Conservation (phyloP, 2,113 vertebrate genomes). For the Cisticola juncidis region DNA sequence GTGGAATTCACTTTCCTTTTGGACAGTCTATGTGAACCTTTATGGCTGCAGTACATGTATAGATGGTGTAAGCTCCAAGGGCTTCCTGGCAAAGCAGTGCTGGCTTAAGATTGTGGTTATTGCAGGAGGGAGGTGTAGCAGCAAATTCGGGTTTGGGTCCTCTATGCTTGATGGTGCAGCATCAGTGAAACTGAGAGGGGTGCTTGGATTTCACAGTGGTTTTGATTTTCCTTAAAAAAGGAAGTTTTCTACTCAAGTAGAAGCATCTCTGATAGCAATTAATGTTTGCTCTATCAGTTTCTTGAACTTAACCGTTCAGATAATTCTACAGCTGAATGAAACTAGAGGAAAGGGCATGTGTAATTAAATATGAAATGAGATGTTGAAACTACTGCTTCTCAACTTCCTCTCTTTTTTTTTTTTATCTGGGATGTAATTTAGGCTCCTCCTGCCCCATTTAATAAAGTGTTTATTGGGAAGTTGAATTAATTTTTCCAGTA, state of each 20-base stretch:
- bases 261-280: neutral
- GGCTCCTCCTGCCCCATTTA: rapidly evolving
- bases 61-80: neutral
- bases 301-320: neutral
- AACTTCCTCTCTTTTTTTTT: neutral
- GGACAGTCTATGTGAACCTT: neutral
- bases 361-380: neutral
- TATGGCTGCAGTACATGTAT: rapidly evolving
- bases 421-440: neutral
- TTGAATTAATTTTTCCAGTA: neutral
- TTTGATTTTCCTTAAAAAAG: neutral
- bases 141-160: neutral
- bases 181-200: neutral
- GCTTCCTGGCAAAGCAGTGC: neutral
- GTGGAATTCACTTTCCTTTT: neutral
- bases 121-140: neutral
- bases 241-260: neutral
- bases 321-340: neutral
- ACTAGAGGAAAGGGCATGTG: neutral
- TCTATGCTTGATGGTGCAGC: neutral
- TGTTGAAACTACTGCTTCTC: neutral
- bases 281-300: neutral
- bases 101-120: neutral
- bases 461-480: neutral
- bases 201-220: neutral